Evolutionary conservation across 2,113 vertebrate genomes (phyloP), one percentile per base, ranked within the genome.

Genomic region (Neogale vison): DNA sequence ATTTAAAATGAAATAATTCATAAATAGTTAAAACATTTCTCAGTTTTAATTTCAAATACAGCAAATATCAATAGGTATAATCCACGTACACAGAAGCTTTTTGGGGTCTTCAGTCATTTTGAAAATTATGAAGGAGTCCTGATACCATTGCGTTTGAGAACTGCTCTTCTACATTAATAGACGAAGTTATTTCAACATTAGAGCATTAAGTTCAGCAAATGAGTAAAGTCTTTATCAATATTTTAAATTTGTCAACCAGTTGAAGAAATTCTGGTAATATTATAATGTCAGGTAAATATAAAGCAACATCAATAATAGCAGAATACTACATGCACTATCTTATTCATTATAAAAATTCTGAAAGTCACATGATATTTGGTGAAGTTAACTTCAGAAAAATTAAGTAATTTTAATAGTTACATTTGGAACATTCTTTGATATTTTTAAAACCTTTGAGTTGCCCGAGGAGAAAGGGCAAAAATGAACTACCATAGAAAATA

Each of bases 341-440:
- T 79, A 94, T 47, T 90, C 11, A 83, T 90, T 4, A 50, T 93
- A 94, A 95, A 95, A 65, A 79, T 88, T 93, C 47, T 86, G 34
- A 95, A 97, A 95, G 5, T 6, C 65, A 94, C 4, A 77, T 61
- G 9, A 50, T 94, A 94, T 93, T 91, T 88, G n/a, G 13, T 92
- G 88, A 97, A 83, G 93, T 91, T 95, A 97, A 97, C 71, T 85
- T 97, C 91, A 97, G 96, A 86, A 94, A 92, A 93, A 1, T 94
- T 87, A 94, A 71, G 12, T 79, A 42, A 85, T 15, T 63, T 97
- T 77, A 82, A 20, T 55, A 74, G 88, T 36, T 88, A 82, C 36
- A 92, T 82, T 69, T 77, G 12, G 15, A 63, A 8, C n/a, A 63
- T 13, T 79, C 20, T 96, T 79, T 52, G 72, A 76, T 91, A 88